Evolutionary conservation across 2,888 invertebrate genomes (phyloP).

Genomic region (Leucoma salicis): DNA sequence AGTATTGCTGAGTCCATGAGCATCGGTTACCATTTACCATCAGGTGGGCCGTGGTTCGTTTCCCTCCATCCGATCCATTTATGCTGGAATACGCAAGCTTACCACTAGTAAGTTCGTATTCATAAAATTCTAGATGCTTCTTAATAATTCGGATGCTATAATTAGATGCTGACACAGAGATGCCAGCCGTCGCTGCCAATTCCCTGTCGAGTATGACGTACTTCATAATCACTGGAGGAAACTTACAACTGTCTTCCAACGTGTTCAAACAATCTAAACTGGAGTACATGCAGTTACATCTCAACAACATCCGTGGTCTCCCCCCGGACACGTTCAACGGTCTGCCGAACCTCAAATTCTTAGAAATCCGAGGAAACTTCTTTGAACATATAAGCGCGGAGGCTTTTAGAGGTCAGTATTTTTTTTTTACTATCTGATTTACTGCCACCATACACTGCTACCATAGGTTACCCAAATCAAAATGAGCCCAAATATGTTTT

Average conservation of each 20-base stretch:
- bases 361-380: neutral
- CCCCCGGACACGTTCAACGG: neutral
- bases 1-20: too few relatives aligned
- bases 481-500: too few relatives aligned
- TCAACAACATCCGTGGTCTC: neutral
- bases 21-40: too few relatives aligned
- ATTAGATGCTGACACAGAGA: neutral
- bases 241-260: neutral
- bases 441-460: too few relatives aligned
- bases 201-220: neutral
- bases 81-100: too few relatives aligned
- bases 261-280: neutral
- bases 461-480: too few relatives aligned
- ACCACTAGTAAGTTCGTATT: too few relatives aligned
- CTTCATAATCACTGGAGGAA: neutral
- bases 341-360: neutral
- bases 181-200: neutral
- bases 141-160: too few relatives aligned
- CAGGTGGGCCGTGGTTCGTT: too few relatives aligned
- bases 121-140: too few relatives aligned
- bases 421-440: too few relatives aligned
- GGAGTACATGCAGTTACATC: neutral
- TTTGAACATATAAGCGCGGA: neutral
- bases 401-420: neutral
- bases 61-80: too few relatives aligned